Conservation (phyloP, 23 tunicate genomes). For the Ciona savignyi region DNA sequence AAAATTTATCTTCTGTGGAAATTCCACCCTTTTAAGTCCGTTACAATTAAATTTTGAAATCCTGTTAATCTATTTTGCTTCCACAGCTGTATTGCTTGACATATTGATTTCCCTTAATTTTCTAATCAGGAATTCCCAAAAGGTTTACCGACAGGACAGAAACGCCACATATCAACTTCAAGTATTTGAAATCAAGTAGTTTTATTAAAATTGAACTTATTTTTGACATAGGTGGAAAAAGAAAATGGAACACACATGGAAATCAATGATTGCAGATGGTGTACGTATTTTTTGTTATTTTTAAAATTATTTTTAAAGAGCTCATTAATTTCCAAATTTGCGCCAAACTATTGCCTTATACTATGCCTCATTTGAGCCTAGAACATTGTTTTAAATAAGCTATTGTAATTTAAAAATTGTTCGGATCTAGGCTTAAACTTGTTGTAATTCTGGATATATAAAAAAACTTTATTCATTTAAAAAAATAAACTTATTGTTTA, state of each 20-base stretch:
- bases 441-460: too few species aligned
- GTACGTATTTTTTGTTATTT: slow-evolving; percentile 33
- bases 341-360: background rate
- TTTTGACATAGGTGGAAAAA: slow-evolving; percentile 49
- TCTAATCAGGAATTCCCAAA: background rate
- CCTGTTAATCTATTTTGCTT: too few species aligned
- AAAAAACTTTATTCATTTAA: too few species aligned
- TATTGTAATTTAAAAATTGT: background rate
- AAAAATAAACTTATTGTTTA: too few species aligned
- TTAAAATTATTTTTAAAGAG: background rate
- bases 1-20: too few species aligned
- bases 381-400: background rate
- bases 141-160: background rate
- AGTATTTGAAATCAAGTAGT: background rate
- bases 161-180: background rate
- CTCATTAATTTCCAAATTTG: background rate
- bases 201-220: background rate
- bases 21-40: too few species aligned
- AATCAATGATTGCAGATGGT: slow-evolving; percentile 89
- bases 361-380: background rate
- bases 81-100: too few species aligned
- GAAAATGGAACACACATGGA: slow-evolving; percentile 93
- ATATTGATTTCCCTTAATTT: background rate
- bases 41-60: too few species aligned
- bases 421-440: too few species aligned